phyloP scores from a whole-genome alignment of 2,888 invertebrate genomes.

The Oithona nana region DNA sequence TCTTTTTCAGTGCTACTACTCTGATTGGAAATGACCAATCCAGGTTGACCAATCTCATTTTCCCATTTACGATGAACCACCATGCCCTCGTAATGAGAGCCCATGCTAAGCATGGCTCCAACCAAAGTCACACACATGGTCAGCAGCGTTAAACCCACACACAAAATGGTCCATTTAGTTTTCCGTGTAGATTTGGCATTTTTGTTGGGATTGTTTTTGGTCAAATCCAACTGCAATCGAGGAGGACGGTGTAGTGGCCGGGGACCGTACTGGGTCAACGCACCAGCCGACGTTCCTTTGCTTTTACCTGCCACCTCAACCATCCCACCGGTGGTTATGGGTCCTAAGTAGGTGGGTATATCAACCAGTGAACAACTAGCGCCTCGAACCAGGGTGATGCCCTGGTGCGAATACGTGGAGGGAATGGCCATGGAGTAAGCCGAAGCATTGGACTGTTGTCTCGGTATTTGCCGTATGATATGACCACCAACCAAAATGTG shows the following conservation, averaged over 20 bases:
- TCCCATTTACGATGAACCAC: constrained; percentile 1
- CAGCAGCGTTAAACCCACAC: constrained; percentile 9
- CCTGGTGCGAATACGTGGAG: constrained; percentile 1
- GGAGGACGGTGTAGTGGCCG: not conserved
- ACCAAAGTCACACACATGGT: constrained; percentile 15
- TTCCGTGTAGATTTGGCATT: not conserved
- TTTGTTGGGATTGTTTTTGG: not conserved
- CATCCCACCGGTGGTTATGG: constrained; percentile 1
- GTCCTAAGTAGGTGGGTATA: constrained; percentile 16
- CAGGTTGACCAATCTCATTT: too few species aligned
- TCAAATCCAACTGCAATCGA: constrained; percentile 7
- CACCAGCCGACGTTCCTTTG: not conserved
- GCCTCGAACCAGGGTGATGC: constrained; percentile 15
- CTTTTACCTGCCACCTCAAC: not conserved
- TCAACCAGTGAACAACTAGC: constrained; percentile 16
- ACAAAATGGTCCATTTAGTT: constrained; percentile 13
- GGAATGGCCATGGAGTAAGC: constrained; percentile 4
- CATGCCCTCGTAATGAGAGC: constrained; percentile 12
- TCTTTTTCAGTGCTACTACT: too few species aligned
- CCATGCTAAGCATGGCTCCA: constrained; percentile 16
- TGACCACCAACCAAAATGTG: not conserved
- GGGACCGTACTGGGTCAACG: not conserved
- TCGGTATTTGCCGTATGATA: not conserved
- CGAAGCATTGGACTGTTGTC: constrained; percentile 6
- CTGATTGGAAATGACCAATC: too few species aligned